phyloP scores from a whole-genome alignment of 1,140 invertebrate genomes.

The Papilio polyxenes region DNA sequence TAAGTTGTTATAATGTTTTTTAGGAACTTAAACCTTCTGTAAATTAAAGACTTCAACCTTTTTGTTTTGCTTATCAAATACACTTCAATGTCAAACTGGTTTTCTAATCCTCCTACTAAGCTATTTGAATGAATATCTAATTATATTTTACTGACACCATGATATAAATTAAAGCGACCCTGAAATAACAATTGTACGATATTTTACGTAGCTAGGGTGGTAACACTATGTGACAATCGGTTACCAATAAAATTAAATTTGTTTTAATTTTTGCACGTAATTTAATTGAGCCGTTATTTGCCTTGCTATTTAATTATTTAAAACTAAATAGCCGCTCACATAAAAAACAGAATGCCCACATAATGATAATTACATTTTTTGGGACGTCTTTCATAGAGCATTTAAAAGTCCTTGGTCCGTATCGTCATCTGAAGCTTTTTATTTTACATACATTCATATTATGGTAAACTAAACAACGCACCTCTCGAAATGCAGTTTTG shows the following conservation, averaged over 20 bases:
- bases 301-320: background rate
- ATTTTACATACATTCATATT: background rate
- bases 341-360: too few species aligned
- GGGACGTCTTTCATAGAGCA: background rate
- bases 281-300: background rate
- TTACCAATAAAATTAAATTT: background rate
- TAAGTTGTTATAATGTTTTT: background rate
- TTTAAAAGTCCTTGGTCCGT: background rate
- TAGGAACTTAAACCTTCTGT: background rate
- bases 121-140: constrained; percentile 14
- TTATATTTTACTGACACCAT: background rate
- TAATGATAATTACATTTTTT: too few species aligned
- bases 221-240: background rate
- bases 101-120: background rate
- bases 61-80: background rate
- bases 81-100: background rate
- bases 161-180: background rate
- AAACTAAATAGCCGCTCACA: background rate
- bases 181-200: background rate
- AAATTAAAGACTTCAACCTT: background rate
- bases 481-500: constrained; percentile 78
- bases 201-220: background rate
- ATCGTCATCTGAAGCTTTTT: background rate
- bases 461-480: constrained; percentile 54
- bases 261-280: background rate